phyloP scores from a whole-genome alignment of 2,113 vertebrate species.

The Atherinomorus stipes region DNA sequence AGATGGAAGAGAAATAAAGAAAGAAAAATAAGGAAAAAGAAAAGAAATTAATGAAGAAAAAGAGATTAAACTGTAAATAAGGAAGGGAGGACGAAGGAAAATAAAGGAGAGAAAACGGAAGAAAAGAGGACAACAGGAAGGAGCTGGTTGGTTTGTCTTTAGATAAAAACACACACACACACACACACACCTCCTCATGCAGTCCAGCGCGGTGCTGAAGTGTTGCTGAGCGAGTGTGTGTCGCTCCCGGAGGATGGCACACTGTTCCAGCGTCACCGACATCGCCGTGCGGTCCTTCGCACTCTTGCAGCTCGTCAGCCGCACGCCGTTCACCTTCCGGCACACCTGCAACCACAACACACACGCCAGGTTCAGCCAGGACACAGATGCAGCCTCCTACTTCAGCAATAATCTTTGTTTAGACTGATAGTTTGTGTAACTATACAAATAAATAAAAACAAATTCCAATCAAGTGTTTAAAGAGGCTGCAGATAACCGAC shows the following conservation, averaged over 20 bases:
- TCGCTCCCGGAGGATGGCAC: constrained; percentile 86
- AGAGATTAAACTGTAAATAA: not conserved
- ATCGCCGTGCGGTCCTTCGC: constrained; percentile 94
- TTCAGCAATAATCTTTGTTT: no score
- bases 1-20: not conserved
- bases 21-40: not conserved
- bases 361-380: no score
- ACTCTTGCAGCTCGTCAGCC: constrained; percentile 94
- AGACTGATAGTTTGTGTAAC: no score
- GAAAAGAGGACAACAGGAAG: not conserved
- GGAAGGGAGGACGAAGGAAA: not conserved
- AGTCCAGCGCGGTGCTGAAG: constrained; percentile 88
- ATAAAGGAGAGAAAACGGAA: not conserved
- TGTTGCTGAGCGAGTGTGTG: constrained; percentile 87
- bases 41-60: not conserved
- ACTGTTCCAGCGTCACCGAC: constrained; percentile 93
- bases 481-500: no score
- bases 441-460: no score
- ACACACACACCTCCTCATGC: constrained; percentile 89
- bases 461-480: no score
- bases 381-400: no score
- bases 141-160: not conserved
- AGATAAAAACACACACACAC: no score
- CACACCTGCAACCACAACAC: constrained; percentile 83
- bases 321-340: constrained; percentile 87